Conservation (phyloP, 2,888 invertebrate species). For the Drosophila macrospina region DNA sequence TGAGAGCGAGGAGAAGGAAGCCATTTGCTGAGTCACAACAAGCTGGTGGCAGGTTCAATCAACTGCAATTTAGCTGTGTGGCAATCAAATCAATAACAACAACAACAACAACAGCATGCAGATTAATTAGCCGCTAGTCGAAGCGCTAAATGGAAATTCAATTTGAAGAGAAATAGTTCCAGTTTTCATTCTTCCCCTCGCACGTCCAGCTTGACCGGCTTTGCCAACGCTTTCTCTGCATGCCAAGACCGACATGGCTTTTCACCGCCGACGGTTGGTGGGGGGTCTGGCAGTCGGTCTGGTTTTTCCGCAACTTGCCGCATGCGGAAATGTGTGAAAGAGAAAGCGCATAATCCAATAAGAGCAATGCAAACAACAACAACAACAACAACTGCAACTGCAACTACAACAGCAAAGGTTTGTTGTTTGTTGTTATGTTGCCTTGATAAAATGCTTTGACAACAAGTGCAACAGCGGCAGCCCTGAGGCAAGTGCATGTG, state of each 20-base stretch:
- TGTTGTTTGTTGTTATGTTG: slow-evolving; percentile 13
- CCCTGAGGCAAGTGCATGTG: slow-evolving; percentile 55
- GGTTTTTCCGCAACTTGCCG: slow-evolving; percentile 65
- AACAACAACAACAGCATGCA: slow-evolving; percentile 53
- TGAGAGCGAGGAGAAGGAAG: slow-evolving; percentile 24
- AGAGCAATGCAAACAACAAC: slow-evolving; percentile 39
- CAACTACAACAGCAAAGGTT: no score
- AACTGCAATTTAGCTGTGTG: slow-evolving; percentile 64
- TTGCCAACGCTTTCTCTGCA: slow-evolving; percentile 56
- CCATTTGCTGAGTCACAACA: slow-evolving; percentile 42
- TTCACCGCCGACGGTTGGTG: slow-evolving; percentile 21
- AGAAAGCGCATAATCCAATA: slow-evolving; percentile 78
- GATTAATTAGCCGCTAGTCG: slow-evolving; percentile 61
- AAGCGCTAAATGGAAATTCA: slow-evolving; percentile 33
- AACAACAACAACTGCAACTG: slow-evolving; percentile 18
- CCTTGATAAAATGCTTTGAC: slow-evolving; percentile 44
- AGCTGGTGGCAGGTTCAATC: slow-evolving; percentile 65
- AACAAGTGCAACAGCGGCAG: slow-evolving; percentile 66
- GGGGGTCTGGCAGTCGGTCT: slow-evolving; percentile 40
- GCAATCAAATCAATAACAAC: slow-evolving; percentile 69
- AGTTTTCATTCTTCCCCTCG: slow-evolving; percentile 34
- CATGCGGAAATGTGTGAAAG: slow-evolving; percentile 79
- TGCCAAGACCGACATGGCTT: slow-evolving; percentile 40
- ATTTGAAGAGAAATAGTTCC: slow-evolving; percentile 46
- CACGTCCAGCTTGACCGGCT: slow-evolving; percentile 66